A percentile compares a stretch with the other conserved stretches of the same genome.
These are phyloP conservation scores for Dynastes hyllus DNA, from an alignment of 2,888 invertebrate species.

Conservation along the genomic window DNA sequence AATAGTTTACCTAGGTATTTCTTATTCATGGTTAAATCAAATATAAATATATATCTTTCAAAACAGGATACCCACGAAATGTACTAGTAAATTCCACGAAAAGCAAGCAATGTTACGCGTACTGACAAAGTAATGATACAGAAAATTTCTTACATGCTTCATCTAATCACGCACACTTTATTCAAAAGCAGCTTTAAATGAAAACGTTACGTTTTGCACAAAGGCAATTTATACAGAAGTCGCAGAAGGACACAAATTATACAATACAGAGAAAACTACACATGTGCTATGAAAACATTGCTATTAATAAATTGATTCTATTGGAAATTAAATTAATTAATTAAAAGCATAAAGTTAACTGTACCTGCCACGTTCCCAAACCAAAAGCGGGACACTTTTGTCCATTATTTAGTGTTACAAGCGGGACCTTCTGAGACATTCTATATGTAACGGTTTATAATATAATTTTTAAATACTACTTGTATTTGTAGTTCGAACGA, in stretches of 20 bases:
- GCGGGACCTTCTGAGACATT: constrained; percentile 17
- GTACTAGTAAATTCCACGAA: too few relatives aligned
- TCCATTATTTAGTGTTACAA: constrained; percentile 42
- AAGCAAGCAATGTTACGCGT: too few relatives aligned
- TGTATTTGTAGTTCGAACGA: neutral
- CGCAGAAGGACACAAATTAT: too few relatives aligned
- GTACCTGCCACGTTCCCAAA: constrained; percentile 86
- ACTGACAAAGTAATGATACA: too few relatives aligned
- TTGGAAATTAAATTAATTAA: neutral
- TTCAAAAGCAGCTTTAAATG: too few relatives aligned
- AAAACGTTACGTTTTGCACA: too few relatives aligned
- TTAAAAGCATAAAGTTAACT: neutral
- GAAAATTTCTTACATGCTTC: neutral
- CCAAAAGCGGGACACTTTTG: constrained; percentile 71
- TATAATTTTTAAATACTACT: neutral
- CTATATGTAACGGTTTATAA: neutral
- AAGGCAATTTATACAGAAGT: too few relatives aligned
- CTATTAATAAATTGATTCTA: neutral
- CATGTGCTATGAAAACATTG: neutral
- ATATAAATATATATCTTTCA: neutral
- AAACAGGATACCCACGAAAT: neutral
- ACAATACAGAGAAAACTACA: too few relatives aligned
- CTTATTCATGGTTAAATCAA: neutral
- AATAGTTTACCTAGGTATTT: neutral
- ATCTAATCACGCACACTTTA: neutral